These are phyloP conservation scores for Cyprinodon diabolis DNA, from an alignment of 2,797 vertebrate species.

Conservation along the genomic window DNA sequence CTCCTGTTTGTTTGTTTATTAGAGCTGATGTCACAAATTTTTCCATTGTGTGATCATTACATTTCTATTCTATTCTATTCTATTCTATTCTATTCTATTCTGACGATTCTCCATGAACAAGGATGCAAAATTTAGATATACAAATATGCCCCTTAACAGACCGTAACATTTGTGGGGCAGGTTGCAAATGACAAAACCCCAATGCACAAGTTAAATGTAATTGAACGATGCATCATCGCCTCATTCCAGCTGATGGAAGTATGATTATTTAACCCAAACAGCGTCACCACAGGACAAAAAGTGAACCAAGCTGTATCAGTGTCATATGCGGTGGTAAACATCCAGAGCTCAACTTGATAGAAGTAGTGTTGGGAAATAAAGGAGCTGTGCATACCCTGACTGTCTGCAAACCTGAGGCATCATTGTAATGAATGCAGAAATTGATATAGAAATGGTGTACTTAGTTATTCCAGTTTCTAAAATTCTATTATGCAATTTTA, in stretches of 20 bases:
- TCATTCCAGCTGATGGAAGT: not conserved
- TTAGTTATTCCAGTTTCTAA: not conserved
- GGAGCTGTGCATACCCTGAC: not conserved
- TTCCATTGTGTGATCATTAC: too few species aligned
- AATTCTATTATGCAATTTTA: not conserved
- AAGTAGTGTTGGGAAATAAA: not conserved
- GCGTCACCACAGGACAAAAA: not conserved
- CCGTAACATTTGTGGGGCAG: not conserved
- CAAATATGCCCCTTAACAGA: not conserved
- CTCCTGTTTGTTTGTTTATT: too few species aligned
- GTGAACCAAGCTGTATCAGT: too few species aligned
- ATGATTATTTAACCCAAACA: not conserved
- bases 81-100: too few species aligned
- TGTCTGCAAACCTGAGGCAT: not conserved
- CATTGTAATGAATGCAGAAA: not conserved
- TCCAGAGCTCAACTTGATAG: too few species aligned
- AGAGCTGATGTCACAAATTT: too few species aligned
- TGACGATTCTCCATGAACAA: too few species aligned
- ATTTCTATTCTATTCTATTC: too few species aligned
- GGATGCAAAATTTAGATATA: not conserved
- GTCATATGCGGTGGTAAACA: too few species aligned
- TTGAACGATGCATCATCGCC: not conserved
- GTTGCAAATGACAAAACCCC: too few species aligned
- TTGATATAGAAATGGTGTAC: not conserved
- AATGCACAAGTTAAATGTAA: not conserved